phyloP scores from a whole-genome alignment of 30 jellyfish, hydroid and myxozoan species.

The Catostylus mosaicus region DNA sequence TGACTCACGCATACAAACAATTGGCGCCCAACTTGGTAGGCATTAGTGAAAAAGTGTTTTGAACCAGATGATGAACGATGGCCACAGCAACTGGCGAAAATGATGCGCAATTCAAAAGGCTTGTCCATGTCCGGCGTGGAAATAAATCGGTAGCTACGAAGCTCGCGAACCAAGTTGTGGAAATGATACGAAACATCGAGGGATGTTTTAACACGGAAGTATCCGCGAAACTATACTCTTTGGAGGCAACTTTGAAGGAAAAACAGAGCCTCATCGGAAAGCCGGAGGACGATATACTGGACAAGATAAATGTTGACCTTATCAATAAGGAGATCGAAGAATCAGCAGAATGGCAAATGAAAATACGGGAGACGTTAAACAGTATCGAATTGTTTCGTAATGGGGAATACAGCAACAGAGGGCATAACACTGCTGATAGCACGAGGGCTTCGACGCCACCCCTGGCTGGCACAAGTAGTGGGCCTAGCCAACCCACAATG shows the following conservation, averaged over 20 bases:
- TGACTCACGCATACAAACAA: too few species aligned
- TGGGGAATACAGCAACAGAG: neutral
- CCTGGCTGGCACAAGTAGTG: neutral
- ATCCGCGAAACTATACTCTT: neutral
- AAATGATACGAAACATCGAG: too few species aligned
- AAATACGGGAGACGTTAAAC: neutral
- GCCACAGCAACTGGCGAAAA: too few species aligned
- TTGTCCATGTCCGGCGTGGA: too few species aligned
- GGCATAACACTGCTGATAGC: neutral
- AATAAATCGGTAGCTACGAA: too few species aligned
- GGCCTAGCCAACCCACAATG: too few species aligned
- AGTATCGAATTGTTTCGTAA: neutral
- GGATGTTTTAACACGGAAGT: too few species aligned
- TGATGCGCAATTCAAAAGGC: too few species aligned
- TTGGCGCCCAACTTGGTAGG: too few species aligned
- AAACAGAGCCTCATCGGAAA: neutral
- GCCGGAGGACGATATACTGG: neutral
- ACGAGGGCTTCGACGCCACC: conserved; percentile 1
- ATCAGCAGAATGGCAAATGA: neutral
- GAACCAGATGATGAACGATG: too few species aligned
- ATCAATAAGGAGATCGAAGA: neutral
- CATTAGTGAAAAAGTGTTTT: too few species aligned
- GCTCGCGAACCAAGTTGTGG: too few species aligned
- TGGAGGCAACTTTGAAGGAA: neutral
- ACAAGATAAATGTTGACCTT: neutral